These are phyloP conservation scores for Threskiornis aethiopicus DNA, from an alignment of 2,797 vertebrate species.

Conservation along the genomic window DNA sequence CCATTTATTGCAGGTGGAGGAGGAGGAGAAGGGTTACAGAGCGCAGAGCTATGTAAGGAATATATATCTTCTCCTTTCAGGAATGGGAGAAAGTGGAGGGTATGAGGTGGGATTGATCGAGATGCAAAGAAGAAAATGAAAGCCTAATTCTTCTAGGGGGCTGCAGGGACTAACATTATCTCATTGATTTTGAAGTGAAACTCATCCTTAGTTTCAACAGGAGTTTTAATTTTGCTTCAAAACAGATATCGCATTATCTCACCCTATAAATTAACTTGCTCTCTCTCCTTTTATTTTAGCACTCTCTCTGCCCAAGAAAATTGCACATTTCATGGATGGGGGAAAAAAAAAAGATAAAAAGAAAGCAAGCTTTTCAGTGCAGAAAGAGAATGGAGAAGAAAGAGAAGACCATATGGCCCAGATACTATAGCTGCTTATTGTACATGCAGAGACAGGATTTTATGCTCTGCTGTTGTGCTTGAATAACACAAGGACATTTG, in stretches of 20 bases:
- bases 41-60: fast-evolving
- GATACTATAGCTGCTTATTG: neutral
- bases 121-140: neutral
- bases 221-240: neutral
- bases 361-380: neutral
- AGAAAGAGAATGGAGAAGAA: neutral
- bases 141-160: neutral
- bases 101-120: neutral
- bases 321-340: neutral
- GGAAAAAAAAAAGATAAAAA: neutral
- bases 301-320: neutral
- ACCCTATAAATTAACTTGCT: neutral
- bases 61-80: neutral
- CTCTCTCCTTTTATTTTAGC: neutral
- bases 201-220: neutral
- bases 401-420: neutral
- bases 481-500: neutral
- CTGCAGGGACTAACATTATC: neutral
- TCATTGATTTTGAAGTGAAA: neutral
- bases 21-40: neutral
- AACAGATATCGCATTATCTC: neutral
- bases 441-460: neutral
- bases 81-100: neutral
- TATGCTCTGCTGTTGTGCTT: neutral
- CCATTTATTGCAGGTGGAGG: neutral